Percentiles rank a stretch among this genome's conserved stretches.
Evolutionary conservation across 2,113 vertebrate species (phyloP).

Genomic region (Verasper variegatus): DNA sequence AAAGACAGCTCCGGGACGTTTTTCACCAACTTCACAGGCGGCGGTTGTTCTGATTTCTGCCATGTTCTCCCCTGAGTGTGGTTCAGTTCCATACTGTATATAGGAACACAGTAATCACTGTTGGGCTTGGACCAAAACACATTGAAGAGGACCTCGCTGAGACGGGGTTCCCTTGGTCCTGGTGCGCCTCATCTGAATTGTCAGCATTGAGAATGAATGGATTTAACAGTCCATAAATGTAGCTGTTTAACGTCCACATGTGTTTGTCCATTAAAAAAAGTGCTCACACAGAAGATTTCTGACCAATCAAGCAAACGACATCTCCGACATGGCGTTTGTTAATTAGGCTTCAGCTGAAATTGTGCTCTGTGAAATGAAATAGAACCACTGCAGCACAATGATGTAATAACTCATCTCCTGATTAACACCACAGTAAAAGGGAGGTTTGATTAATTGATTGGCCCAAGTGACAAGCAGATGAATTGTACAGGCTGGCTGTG

Average conservation of each 20-base stretch:
- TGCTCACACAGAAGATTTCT: neutral
- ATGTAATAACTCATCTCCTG: slow-evolving; percentile 6
- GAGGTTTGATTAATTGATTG: slow-evolving; percentile 45
- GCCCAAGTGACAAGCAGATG: slow-evolving; percentile 33
- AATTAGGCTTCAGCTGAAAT: slow-evolving; percentile 18
- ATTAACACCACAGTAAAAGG: slow-evolving; percentile 28
- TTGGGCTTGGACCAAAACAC: slow-evolving; percentile 43
- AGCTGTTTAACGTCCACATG: neutral
- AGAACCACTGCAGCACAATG: slow-evolving; percentile 10
- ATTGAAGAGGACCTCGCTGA: neutral
- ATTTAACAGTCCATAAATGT: neutral
- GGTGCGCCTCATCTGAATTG: neutral
- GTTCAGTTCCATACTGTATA: neutral
- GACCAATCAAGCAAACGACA: slow-evolving; percentile 9
- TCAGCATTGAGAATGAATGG: neutral
- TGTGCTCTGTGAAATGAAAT: slow-evolving; percentile 20
- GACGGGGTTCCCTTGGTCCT: neutral
- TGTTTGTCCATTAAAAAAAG: neutral
- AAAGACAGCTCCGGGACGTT: no score
- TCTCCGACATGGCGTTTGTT: neutral
- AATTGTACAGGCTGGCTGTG: slow-evolving; percentile 30
- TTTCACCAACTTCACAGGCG: no score
- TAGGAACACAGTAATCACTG: neutral
- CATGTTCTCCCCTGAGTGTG: no score
- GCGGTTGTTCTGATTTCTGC: no score